Evolutionary conservation across 2,797 vertebrate species (phyloP).

Genomic region (Karalla daura): DNA sequence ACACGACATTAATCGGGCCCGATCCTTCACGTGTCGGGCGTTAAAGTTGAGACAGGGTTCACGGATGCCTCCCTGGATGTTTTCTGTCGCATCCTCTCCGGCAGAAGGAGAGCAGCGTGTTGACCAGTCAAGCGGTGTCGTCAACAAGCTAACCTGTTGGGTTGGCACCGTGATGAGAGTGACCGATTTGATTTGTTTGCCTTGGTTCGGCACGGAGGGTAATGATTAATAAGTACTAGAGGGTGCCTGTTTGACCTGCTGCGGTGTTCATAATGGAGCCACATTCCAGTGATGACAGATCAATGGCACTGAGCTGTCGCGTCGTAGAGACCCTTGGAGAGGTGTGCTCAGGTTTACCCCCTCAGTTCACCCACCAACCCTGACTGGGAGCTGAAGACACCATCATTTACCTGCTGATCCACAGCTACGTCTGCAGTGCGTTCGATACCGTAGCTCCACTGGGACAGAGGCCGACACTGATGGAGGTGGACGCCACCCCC

Average conservation of each 20-base stretch:
- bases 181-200: conserved; percentile 7
- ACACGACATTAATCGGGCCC: conserved; percentile 33
- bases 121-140: background rate
- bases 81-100: background rate
- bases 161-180: conserved; percentile 17
- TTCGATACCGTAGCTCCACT: too few relatives aligned
- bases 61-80: background rate
- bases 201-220: background rate
- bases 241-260: background rate
- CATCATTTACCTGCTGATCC: too few relatives aligned
- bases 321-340: too few relatives aligned
- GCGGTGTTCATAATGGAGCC: background rate
- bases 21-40: background rate
- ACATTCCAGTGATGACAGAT: background rate
- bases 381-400: too few relatives aligned
- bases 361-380: too few relatives aligned
- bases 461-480: too few relatives aligned
- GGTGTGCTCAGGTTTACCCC: too few relatives aligned
- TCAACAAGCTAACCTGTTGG: background rate
- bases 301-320: too few relatives aligned
- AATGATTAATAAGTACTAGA: conserved; percentile 5
- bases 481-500: too few relatives aligned
- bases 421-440: too few relatives aligned
- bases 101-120: background rate
- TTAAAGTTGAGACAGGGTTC: background rate